Conservation (phyloP, 2,797 vertebrate species). For the Onychomys leucogaster region DNA sequence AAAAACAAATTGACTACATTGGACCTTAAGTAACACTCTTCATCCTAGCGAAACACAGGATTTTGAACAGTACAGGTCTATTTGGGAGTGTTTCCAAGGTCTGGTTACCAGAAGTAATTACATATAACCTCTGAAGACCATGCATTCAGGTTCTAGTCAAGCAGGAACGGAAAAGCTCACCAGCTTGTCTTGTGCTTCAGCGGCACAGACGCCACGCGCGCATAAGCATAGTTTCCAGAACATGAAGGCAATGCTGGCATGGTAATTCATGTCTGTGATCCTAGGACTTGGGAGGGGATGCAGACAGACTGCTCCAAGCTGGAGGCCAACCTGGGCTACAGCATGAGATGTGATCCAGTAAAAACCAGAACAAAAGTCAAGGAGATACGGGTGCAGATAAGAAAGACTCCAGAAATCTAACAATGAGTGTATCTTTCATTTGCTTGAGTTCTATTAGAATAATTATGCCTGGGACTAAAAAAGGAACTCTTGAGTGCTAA, state of each 20-base stretch:
- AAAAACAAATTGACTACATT: conserved; percentile 62
- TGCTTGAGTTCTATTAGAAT: conserved; percentile 55
- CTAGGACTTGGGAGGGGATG: background rate
- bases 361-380: background rate
- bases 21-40: conserved; percentile 62
- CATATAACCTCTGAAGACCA: conserved; percentile 69
- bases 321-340: background rate
- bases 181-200: conserved; percentile 52
- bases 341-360: too few species aligned
- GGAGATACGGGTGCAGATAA: conserved; percentile 27
- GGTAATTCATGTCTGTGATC: background rate
- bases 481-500: background rate
- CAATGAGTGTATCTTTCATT: conserved; percentile 47
- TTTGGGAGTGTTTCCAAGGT: conserved; percentile 74
- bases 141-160: conserved; percentile 34
- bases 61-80: conserved; percentile 78
- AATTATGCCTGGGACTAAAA: conserved; percentile 36
- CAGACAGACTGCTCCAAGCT: background rate
- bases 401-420: conserved; percentile 17
- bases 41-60: conserved; percentile 68
- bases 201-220: conserved; percentile 17
- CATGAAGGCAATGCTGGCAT: background rate
- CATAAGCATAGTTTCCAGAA: conserved; percentile 49
- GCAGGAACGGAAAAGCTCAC: conserved; percentile 54
- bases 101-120: conserved; percentile 78